Conservation (phyloP, 2,797 vertebrate genomes). For the Halcyon leucocephala region DNA sequence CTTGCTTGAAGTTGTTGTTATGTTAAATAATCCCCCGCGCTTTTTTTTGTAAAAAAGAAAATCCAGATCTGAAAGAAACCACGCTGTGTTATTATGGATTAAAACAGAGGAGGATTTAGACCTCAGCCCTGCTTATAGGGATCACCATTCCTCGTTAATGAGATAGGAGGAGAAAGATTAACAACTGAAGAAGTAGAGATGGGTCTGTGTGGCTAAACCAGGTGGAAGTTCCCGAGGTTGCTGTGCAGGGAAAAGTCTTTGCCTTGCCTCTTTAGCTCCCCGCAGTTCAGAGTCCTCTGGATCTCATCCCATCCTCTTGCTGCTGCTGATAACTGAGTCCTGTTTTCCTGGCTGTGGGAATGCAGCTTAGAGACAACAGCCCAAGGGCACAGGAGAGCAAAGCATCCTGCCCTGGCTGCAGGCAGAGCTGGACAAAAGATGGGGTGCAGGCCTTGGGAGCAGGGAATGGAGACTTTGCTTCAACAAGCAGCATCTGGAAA, state of each 20-base stretch:
- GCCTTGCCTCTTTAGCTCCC: background rate
- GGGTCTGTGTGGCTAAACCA: background rate
- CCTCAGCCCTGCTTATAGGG: conserved; percentile 67
- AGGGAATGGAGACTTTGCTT: background rate
- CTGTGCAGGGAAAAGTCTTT: background rate
- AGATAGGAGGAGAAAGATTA: conserved; percentile 64
- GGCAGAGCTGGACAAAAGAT: background rate
- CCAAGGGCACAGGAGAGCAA: background rate
- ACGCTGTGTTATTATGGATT: conserved; percentile 77
- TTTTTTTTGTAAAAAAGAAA: conserved; percentile 3
- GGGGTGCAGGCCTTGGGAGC: background rate
- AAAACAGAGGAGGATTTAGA: conserved; percentile 77
- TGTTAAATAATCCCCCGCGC: background rate
- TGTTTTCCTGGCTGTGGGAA: background rate
- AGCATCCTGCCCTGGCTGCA: background rate
- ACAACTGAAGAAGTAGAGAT: background rate
- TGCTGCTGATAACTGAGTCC: background rate
- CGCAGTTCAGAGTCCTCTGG: background rate
- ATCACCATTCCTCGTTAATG: conserved; percentile 75
- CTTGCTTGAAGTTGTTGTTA: conserved; percentile 42
- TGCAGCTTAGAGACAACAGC: background rate
- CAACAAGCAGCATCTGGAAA: background rate
- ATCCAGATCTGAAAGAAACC: conserved; percentile 66
- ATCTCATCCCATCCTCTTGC: background rate
- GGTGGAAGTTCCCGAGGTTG: background rate